These are phyloP conservation scores for Auanema freiburgensis DNA, from an alignment of 2,888 invertebrate species.

Conservation along the genomic window DNA sequence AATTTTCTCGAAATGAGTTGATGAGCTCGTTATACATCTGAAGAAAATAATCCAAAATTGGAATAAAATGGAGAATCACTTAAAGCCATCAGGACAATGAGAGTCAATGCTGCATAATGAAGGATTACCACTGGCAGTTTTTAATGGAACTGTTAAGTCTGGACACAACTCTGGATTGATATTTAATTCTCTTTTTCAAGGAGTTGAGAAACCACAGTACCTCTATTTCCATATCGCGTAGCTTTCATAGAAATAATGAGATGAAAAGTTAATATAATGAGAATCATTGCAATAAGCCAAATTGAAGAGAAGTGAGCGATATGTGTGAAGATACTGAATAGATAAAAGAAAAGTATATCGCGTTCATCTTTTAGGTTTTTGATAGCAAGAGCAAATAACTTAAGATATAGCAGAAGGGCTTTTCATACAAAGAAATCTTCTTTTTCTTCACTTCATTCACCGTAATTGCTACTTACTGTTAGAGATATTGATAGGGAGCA, in stretches of 20 bases:
- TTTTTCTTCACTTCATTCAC: no score
- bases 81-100: slow-evolving; percentile 16
- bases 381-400: no score
- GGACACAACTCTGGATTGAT: slow-evolving; percentile 19
- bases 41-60: background rate
- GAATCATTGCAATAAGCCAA: background rate
- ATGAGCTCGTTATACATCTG: slow-evolving; percentile 9
- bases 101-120: slow-evolving; percentile 8
- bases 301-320: background rate
- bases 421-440: no score
- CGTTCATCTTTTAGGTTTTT: no score
- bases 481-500: no score
- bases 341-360: background rate
- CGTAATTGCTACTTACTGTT: no score
- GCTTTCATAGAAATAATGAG: slow-evolving; percentile 3
- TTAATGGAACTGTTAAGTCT: slow-evolving; percentile 16
- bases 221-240: background rate
- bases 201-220: background rate
- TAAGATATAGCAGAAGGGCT: no score
- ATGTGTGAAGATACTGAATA: background rate
- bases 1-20: slow-evolving; percentile 30
- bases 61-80: slow-evolving; percentile 1
- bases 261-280: background rate
- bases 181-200: no score
- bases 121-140: slow-evolving; percentile 6